phyloP scores from a whole-genome alignment of 2,113 vertebrate genomes.

The Sarotherodon lohbergeri region DNA sequence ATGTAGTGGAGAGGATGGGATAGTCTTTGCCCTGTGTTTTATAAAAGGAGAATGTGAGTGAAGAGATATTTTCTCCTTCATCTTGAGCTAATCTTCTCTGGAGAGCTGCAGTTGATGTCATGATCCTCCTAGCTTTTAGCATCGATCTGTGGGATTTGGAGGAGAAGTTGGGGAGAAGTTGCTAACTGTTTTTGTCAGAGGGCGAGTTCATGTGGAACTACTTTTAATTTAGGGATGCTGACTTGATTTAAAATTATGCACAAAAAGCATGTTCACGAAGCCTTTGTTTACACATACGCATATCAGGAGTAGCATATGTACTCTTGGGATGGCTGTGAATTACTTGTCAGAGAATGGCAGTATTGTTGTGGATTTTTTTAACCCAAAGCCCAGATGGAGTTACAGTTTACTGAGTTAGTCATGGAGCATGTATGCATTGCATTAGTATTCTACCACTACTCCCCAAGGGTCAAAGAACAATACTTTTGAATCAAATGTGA shows the following conservation, averaged over 20 bases:
- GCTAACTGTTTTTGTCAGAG: conserved; percentile 9
- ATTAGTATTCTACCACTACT: conserved; percentile 30
- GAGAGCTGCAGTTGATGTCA: conserved; percentile 57
- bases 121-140: conserved; percentile 56
- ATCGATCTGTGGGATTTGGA: conserved; percentile 60
- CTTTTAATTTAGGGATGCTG: conserved; percentile 32
- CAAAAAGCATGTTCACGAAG: background rate
- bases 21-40: conserved; percentile 29
- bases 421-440: background rate
- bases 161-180: conserved; percentile 47
- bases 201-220: conserved; percentile 39
- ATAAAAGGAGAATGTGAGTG: conserved; percentile 19
- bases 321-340: conserved; percentile 28
- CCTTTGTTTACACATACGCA: conserved; percentile 43
- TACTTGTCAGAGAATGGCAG: conserved; percentile 33
- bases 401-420: background rate
- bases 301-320: background rate
- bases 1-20: conserved; percentile 1
- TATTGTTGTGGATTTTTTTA: conserved; percentile 5
- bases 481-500: background rate
- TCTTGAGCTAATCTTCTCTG: conserved; percentile 62
- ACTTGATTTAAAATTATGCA: conserved; percentile 50
- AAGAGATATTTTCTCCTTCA: conserved; percentile 43
- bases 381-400: conserved; percentile 5
- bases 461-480: conserved; percentile 5